Conservation (phyloP, 2,888 invertebrate genomes). For the Eurois occulta region DNA sequence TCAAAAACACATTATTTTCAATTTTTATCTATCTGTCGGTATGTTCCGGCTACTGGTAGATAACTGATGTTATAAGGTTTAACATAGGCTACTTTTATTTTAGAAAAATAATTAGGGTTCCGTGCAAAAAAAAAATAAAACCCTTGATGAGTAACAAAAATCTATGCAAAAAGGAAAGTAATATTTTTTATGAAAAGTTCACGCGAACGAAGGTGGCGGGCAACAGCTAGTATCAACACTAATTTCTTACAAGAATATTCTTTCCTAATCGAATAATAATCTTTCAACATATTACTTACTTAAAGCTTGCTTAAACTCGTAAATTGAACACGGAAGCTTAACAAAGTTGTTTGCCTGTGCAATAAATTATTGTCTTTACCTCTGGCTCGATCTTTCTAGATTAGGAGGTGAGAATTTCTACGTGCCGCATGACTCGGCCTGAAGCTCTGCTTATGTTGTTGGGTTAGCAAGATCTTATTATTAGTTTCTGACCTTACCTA, state of each 20-base stretch:
- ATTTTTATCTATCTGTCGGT: too few relatives aligned
- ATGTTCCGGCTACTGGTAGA: too few relatives aligned
- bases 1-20: too few relatives aligned
- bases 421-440: background rate
- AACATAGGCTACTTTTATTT: too few relatives aligned
- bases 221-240: background rate
- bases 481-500: background rate
- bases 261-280: background rate
- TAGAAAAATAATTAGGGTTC: too few relatives aligned
- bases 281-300: background rate
- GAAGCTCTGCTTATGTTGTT: background rate
- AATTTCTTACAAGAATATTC: background rate
- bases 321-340: constrained; percentile 34
- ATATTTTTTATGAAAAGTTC: too few relatives aligned
- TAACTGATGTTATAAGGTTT: too few relatives aligned
- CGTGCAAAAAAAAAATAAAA: too few relatives aligned
- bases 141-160: too few relatives aligned
- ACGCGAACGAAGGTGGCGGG: too few relatives aligned
- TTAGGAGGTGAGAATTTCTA: constrained; percentile 40
- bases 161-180: too few relatives aligned
- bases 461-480: background rate
- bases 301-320: background rate
- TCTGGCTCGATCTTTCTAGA: constrained; percentile 38
- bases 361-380: constrained; percentile 43
- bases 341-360: constrained; percentile 16